These are phyloP conservation scores for Caloenas nicobarica DNA, from an alignment of 2,113 vertebrate species.

Conservation along the genomic window DNA sequence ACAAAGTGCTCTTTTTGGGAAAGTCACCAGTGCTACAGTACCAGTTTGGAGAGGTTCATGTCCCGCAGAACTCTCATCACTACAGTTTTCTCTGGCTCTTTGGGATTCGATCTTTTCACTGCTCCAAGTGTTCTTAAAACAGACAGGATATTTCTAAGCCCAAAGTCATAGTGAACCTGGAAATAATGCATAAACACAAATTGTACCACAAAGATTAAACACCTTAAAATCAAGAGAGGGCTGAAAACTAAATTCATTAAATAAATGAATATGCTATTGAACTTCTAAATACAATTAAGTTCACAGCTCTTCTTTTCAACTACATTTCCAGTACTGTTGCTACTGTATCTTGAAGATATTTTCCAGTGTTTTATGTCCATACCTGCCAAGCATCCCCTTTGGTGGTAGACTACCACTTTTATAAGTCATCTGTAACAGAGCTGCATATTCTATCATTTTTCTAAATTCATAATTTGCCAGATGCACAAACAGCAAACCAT, in stretches of 20 bases:
- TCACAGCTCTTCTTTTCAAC: neutral
- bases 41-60: constrained; percentile 83
- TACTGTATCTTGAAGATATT: neutral
- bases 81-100: constrained; percentile 76
- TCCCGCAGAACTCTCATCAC: constrained; percentile 81
- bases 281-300: neutral
- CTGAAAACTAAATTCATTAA: neutral
- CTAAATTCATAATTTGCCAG: neutral
- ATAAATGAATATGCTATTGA: neutral
- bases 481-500: neutral
- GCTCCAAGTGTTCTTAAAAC: constrained; percentile 79
- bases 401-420: neutral
- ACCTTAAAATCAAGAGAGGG: neutral
- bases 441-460: neutral
- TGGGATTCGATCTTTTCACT: constrained; percentile 78
- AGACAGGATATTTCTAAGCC: constrained; percentile 80
- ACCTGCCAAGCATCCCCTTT: neutral
- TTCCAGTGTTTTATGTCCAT: neutral
- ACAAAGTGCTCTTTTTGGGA: neutral
- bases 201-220: neutral
- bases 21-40: constrained; percentile 15
- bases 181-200: constrained; percentile 23
- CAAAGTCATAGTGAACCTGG: constrained; percentile 82
- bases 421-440: neutral
- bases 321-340: neutral